Conservation (phyloP, 2,797 vertebrate genomes). For the Phylloscopus collybita region DNA sequence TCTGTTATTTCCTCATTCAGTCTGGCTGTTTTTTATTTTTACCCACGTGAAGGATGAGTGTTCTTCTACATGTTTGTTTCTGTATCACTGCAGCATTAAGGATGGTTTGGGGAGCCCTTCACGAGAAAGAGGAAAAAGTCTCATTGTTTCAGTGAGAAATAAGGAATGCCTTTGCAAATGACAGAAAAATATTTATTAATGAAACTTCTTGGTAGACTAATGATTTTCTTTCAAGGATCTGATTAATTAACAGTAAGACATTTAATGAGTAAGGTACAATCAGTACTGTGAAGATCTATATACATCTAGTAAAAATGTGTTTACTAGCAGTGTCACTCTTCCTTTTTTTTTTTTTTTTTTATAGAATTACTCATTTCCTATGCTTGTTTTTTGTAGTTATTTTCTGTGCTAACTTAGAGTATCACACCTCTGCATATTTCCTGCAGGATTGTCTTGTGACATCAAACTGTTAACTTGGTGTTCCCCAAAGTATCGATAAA, state of each 20-base stretch:
- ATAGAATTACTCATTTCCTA: neutral
- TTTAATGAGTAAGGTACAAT: neutral
- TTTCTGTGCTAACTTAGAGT: neutral
- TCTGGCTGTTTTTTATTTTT: neutral
- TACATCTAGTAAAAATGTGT: neutral
- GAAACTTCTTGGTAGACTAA: neutral
- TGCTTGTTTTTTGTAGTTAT: neutral
- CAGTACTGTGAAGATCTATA: neutral
- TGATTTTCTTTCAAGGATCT: neutral
- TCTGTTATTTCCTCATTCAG: neutral
- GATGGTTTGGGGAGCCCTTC: neutral
- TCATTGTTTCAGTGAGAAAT: neutral
- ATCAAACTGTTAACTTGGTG: neutral
- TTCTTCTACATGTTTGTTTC: neutral
- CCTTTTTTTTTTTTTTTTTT: neutral
- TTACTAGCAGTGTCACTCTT: neutral
- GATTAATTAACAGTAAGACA: neutral
- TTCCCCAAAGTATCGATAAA: neutral
- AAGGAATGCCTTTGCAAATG: neutral
- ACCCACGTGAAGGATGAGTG: fast-evolving
- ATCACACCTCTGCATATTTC: neutral
- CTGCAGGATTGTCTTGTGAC: neutral
- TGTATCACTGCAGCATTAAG: neutral
- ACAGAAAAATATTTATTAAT: neutral
- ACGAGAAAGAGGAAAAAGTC: neutral